These are phyloP conservation scores for Cataglyphis rosenhaueri DNA, from an alignment of 2,888 invertebrate species.

Conservation along the genomic window DNA sequence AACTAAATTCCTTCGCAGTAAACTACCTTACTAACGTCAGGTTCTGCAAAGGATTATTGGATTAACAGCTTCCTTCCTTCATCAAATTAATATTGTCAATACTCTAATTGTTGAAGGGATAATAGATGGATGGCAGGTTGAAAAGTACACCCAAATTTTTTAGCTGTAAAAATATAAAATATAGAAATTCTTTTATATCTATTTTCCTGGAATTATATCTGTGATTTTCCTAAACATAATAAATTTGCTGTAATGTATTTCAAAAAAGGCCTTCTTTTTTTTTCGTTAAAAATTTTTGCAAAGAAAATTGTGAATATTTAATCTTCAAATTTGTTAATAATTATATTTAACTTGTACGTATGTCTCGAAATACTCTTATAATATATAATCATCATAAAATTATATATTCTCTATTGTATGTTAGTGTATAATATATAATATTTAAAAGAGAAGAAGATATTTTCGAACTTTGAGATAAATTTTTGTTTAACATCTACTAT, in stretches of 20 bases:
- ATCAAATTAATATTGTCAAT: not conserved
- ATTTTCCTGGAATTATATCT: not conserved
- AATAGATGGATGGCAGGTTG: not conserved
- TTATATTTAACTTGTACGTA: not conserved
- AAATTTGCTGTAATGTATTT: not conserved
- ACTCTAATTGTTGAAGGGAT: not conserved
- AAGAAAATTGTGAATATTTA: not conserved
- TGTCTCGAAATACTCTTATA: not conserved
- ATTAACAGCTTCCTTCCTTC: not conserved
- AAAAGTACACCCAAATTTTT: not conserved
- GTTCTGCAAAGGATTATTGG: not conserved
- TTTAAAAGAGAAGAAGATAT: not conserved
- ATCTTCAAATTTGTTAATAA: not conserved
- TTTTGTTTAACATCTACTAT: not conserved
- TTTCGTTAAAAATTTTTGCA: not conserved
- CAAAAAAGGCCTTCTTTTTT: not conserved
- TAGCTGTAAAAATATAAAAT: not conserved
- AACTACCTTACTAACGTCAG: conserved; percentile 71
- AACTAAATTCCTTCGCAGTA: conserved; percentile 60
- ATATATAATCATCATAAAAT: not conserved
- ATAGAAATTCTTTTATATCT: not conserved
- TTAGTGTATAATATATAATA: not conserved
- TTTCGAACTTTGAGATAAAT: not conserved
- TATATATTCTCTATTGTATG: not conserved
- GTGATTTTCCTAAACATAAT: not conserved